Evolutionary conservation across 92 coral and sea anemone species (phyloP).

Genomic region (Paragorgia papillata): DNA sequence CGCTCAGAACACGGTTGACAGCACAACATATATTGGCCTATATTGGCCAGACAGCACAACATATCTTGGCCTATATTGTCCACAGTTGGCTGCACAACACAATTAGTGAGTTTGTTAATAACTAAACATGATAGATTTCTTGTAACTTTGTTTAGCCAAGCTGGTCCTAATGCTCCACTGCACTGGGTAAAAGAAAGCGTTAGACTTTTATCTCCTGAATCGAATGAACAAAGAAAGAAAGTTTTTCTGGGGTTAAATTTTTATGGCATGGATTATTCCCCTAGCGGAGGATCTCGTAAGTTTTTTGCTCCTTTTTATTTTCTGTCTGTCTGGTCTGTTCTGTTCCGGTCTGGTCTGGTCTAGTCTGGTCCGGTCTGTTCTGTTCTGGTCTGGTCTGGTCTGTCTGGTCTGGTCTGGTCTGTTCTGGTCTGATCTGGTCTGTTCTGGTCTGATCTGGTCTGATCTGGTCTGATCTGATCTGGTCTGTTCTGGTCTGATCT

Average conservation of each 20-base stretch:
- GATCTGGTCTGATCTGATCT: not conserved
- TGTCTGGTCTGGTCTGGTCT: too few relatives aligned
- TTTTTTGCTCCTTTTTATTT: not conserved
- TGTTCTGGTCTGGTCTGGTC: not conserved
- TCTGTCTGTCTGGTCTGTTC: not conserved
- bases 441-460: not conserved
- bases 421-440: not conserved
- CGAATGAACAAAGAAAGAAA: slow-evolving; percentile 79
- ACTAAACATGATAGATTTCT: too few relatives aligned
- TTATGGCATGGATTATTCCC: slow-evolving; percentile 87
- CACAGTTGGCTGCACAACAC: too few relatives aligned
- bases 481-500: not conserved
- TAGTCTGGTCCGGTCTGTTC: slow-evolving; percentile 5
- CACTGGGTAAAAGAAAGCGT: slow-evolving; percentile 87
- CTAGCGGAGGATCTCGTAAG: slow-evolving; percentile 83
- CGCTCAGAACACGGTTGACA: too few relatives aligned
- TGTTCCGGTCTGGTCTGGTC: too few relatives aligned
- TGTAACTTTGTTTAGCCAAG: slow-evolving; percentile 64
- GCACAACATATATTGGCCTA: too few relatives aligned
- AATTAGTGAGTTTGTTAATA: too few relatives aligned
- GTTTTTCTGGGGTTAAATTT: slow-evolving; percentile 89
- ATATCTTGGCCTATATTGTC: too few relatives aligned
- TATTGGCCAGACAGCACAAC: too few relatives aligned
- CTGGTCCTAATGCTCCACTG: slow-evolving; percentile 90
- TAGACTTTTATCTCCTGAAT: slow-evolving; percentile 72